A percentile compares a stretch with the other conserved stretches of the same genome.
These are phyloP conservation scores for Stichopus chloronotus DNA, from an alignment of 35 echinoderm and acorn worm species.

Conservation along the genomic window DNA sequence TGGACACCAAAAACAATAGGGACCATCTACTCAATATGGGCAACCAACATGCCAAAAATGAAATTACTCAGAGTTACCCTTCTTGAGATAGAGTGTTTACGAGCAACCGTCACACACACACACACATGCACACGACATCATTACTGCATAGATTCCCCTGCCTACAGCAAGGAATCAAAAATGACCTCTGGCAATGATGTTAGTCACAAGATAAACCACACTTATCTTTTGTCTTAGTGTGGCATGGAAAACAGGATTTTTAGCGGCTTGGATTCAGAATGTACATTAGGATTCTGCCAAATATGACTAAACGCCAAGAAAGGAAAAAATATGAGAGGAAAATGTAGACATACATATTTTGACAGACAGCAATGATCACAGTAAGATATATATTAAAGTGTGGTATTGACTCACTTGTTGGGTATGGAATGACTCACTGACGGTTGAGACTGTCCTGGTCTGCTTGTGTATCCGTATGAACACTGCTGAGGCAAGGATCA, in stretches of 20 bases:
- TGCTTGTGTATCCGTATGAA: slow-evolving; percentile 77
- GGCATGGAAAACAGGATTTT: background rate
- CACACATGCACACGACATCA: too few species aligned
- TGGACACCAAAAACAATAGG: too few species aligned
- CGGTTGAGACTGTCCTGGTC: slow-evolving; percentile 56
- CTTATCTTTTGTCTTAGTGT: background rate
- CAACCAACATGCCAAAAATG: too few species aligned
- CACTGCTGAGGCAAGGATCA: slow-evolving; percentile 62
- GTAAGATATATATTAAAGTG: too few species aligned
- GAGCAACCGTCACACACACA: too few species aligned
- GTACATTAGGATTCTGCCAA: background rate
- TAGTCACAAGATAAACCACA: background rate
- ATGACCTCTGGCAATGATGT: too few species aligned
- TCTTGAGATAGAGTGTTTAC: too few species aligned
- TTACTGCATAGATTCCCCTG: too few species aligned
- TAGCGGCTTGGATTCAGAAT: background rate
- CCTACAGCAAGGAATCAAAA: too few species aligned
- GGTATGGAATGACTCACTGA: slow-evolving; percentile 71
- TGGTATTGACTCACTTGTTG: slow-evolving; percentile 74
- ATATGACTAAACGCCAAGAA: background rate
- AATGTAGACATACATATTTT: background rate
- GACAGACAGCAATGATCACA: too few species aligned
- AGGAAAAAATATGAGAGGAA: background rate
- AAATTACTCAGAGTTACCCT: too few species aligned
- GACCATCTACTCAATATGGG: too few species aligned